Conservation (phyloP, 2,888 invertebrate species). For the Cerceris ruficornis region DNA sequence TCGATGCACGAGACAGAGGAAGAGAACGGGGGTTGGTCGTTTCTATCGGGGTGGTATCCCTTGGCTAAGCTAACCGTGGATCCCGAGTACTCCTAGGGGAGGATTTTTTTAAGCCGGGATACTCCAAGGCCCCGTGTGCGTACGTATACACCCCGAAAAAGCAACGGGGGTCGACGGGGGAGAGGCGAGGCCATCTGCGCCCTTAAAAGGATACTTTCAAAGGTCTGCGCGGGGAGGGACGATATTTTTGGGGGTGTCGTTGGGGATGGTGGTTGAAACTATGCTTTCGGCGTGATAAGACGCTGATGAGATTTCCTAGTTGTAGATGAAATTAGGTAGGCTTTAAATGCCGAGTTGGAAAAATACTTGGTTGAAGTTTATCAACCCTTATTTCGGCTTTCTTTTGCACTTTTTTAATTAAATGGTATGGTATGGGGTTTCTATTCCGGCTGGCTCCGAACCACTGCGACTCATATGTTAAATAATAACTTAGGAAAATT, state of each 20-base stretch:
- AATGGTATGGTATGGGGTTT: too few species aligned
- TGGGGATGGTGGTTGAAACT: background rate
- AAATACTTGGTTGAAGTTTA: too few species aligned
- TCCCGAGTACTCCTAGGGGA: slow-evolving; percentile 71
- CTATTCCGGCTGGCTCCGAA: too few species aligned
- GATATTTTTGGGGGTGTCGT: slow-evolving; percentile 23
- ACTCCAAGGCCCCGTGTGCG: slow-evolving; percentile 49
- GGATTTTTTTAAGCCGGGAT: slow-evolving; percentile 73
- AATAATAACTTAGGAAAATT: too few species aligned
- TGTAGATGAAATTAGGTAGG: too few species aligned
- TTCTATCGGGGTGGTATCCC: slow-evolving; percentile 66
- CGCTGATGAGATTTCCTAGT: too few species aligned
- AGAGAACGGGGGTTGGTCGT: slow-evolving; percentile 51
- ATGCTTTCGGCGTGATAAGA: too few species aligned
- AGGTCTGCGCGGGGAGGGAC: slow-evolving; percentile 36
- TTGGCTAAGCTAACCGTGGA: slow-evolving; percentile 66
- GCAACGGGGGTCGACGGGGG: slow-evolving; percentile 14
- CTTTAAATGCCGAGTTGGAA: too few species aligned
- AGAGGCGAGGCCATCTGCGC: slow-evolving; percentile 65
- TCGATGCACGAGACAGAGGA: slow-evolving; percentile 38
- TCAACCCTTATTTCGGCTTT: too few species aligned
- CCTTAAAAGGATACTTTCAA: slow-evolving; percentile 61
- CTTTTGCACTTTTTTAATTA: too few species aligned
- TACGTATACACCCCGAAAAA: slow-evolving; percentile 39
- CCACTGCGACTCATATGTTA: too few species aligned